Base-by-base conservation (phyloP, 2,888 invertebrate species). In the Megastigmus dorsalis region DNA sequence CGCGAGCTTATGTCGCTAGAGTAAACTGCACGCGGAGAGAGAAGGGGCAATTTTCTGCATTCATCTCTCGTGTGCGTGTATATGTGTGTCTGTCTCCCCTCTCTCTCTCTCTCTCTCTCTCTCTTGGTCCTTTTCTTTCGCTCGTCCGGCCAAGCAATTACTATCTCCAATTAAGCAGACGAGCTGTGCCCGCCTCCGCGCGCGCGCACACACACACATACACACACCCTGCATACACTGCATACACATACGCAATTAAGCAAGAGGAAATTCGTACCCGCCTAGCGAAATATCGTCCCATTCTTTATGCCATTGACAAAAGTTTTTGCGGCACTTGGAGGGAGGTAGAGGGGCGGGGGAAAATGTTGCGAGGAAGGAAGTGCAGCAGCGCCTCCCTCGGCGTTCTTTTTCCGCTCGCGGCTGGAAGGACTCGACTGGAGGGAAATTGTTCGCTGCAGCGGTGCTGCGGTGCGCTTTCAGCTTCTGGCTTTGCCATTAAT, bases 401-500 rank as follows among this genome's bases (percentile, higher is more conserved):
- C n/a, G 1, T 30, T 5, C 15, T 28, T 28, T 36, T 10, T 36
- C 15, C 45, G 28, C 28, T 4, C 10, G 55, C 45, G 4, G 36
- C 26, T 18, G 26, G 26, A n/a, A n/a, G n/a, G n/a, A n/a, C n/a
- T n/a, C n/a, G n/a, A n/a, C n/a, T n/a, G n/a, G 30, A 13, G 20
- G 59, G 28, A 50, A 59, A 48, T 50, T 43, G 59, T 30, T 57
- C 57, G 38, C 55, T 23, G 66, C n/a, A n/a, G n/a, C n/a, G n/a
- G n/a, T n/a, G n/a, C n/a, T 26, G 28, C 26, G 28, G 26, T 10
- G 52, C n/a, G 23, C 28, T 59, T 41, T 41, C 65, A 10, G 18
- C 52, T 60, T 30, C 45, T 55, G 55, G 26, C 59, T 52, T 41
- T 48, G 63, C 66, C 33, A 66, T 57, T 73, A 67, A 73, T 73